Conservation (phyloP, 2,113 vertebrate species). For the Marmota monax region DNA sequence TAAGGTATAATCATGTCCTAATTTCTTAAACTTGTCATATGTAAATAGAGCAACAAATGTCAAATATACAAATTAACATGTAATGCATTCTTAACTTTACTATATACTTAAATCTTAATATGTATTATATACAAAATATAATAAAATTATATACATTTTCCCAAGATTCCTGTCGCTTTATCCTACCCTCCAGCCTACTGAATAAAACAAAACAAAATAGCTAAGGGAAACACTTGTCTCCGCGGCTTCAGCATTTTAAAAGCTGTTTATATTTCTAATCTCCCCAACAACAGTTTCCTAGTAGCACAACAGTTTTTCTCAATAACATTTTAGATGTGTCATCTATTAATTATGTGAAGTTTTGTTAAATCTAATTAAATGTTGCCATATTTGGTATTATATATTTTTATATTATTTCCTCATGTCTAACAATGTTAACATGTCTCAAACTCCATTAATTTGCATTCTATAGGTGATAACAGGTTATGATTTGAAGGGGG, state of each 20-base stretch:
- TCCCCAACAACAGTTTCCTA: not conserved
- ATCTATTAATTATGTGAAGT: conserved; percentile 2
- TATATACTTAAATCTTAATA: not conserved
- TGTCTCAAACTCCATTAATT: conserved; percentile 19
- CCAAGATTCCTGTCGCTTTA: not conserved
- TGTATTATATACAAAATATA: not conserved
- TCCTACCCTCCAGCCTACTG: not conserved
- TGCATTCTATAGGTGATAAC: not conserved
- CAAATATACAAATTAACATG: not conserved
- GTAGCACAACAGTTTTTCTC: not conserved
- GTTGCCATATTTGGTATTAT: not conserved
- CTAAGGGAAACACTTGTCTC: conserved; percentile 12
- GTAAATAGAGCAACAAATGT: conserved; percentile 14
- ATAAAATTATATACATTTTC: conserved; percentile 21
- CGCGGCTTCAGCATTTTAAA: not conserved
- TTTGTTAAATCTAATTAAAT: conserved; percentile 44
- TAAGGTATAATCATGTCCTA: not conserved
- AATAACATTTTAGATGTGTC: not conserved
- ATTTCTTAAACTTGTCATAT: not conserved
- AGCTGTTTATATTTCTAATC: not conserved
- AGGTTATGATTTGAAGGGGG: not conserved
- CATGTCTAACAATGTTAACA: not conserved
- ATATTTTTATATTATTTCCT: not conserved
- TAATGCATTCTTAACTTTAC: not conserved
- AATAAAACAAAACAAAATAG: not conserved